Evolutionary conservation across 2,797 vertebrate genomes (phyloP), one percentile per base, ranked within the genome.

Genomic region (Malurus splendens): DNA sequence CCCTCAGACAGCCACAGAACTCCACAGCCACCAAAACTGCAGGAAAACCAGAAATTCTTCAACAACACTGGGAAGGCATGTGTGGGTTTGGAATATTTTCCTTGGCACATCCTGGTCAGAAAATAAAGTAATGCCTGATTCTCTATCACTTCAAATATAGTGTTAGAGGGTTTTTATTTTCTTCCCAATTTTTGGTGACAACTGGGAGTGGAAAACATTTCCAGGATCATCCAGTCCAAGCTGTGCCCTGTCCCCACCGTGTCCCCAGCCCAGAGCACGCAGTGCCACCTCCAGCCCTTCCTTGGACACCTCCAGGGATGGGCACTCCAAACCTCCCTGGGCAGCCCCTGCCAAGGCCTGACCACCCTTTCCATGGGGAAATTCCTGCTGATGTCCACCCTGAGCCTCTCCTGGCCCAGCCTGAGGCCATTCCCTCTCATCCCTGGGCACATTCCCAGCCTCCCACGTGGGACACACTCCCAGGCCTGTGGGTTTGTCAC

Each of bases 391-490:
- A 0, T 57, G 28, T 2, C 24, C 59, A 5, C 0, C 14, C 51
- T 71, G 74, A 13, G 2, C 82, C 55, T 77, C 0, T 28, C 28
- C 32, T 64, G 65, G 30, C 20, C 13, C 54, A 75, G 39, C 28
- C 9, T 60, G 71, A 25, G 55, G 24, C 62, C 0, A 0, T 24
- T n/a, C 18, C 32, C 38, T 50, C 73, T 44, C 33, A 9, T 13
- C 25, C 20, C 41, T 3, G 12, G 44, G 25, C 2, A 4, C 18
- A 14, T 17, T 25, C 7, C 0, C 1, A 67, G 38, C 36, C 47
- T 87, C 15, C 25, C 47, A 4, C 0, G 0, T 2, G 36, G 51
- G 59, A 59, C 23, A 55, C 14, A 11, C 7, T 27, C 48, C 20
- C 50, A 67, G 38, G 24, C 20, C 42, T 0, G 0, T 6, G 28